phyloP scores from a whole-genome alignment of 1,140 invertebrate species.

The Rhyacophila brunnea region DNA sequence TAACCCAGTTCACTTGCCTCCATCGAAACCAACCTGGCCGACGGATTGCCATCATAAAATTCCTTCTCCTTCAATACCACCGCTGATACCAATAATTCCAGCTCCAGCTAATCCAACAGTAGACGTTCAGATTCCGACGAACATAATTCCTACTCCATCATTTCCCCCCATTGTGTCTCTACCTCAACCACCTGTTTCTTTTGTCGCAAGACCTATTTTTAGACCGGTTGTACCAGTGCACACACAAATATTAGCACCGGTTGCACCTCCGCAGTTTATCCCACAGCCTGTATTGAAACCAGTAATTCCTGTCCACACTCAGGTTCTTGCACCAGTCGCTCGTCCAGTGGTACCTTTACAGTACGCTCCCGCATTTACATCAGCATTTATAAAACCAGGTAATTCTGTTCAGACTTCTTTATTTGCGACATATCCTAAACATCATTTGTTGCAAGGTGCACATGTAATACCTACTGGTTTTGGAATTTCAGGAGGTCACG shows the following conservation, averaged over 20 bases:
- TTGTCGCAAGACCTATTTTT: conserved; percentile 36
- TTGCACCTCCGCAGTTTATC: conserved; percentile 12
- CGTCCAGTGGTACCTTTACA: conserved; percentile 19
- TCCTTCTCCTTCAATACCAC: no score
- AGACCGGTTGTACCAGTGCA: conserved; percentile 36
- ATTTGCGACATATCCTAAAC: conserved; percentile 49
- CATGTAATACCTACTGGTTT: no score
- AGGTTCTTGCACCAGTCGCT: neutral
- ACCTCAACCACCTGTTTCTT: conserved; percentile 18
- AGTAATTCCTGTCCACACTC: neutral
- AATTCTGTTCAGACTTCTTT: conserved; percentile 47
- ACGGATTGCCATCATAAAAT: conserved; percentile 42
- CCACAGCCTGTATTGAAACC: conserved; percentile 23
- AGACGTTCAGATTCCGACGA: conserved; percentile 14
- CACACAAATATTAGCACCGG: conserved; percentile 34
- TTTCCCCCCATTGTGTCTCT: conserved; percentile 23
- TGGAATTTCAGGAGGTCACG: neutral
- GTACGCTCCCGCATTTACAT: conserved; percentile 35
- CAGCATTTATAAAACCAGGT: conserved; percentile 45
- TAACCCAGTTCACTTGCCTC: conserved; percentile 38
- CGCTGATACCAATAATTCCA: conserved; percentile 37
- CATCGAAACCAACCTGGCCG: conserved; percentile 35
- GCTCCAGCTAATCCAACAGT: conserved; percentile 12
- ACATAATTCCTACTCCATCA: conserved; percentile 21
- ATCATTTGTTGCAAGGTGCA: conserved; percentile 40